Conservation (phyloP, 2,888 invertebrate genomes). For the Pecten maximus region DNA sequence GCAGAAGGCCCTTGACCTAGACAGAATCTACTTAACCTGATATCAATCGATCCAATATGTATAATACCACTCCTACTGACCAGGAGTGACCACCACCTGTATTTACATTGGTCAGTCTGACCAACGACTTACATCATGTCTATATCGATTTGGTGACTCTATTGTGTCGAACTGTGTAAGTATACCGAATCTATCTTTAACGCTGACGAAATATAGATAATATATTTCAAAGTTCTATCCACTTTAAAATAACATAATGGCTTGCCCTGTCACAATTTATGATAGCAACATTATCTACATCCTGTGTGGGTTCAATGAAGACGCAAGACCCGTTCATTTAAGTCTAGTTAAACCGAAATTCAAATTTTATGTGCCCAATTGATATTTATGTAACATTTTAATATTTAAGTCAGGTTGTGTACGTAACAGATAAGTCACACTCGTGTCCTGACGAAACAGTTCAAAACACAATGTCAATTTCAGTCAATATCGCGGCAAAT, state of each 20-base stretch:
- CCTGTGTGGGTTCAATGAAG: background rate
- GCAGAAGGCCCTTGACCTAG: background rate
- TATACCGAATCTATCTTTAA: background rate
- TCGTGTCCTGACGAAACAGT: too few species aligned
- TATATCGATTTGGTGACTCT: background rate
- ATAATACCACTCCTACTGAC: background rate
- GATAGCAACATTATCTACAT: background rate
- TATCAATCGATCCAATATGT: background rate
- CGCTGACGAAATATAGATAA: background rate
- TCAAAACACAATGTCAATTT: too few species aligned
- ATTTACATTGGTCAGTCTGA: slow-evolving; percentile 20
- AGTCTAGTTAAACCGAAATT: background rate
- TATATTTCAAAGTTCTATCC: background rate
- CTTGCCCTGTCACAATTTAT: background rate
- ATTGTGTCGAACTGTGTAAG: background rate
- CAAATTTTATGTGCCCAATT: too few species aligned
- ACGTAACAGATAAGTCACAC: too few species aligned
- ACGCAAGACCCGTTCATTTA: background rate
- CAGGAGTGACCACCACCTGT: background rate
- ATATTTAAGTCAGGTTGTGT: too few species aligned
- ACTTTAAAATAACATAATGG: too few species aligned
- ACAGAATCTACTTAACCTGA: background rate
- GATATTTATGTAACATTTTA: too few species aligned
- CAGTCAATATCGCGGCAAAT: too few species aligned
- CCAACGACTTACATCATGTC: background rate